phyloP scores from a whole-genome alignment of 2,797 vertebrate species.

The Lagocephalus sceleratus region DNA sequence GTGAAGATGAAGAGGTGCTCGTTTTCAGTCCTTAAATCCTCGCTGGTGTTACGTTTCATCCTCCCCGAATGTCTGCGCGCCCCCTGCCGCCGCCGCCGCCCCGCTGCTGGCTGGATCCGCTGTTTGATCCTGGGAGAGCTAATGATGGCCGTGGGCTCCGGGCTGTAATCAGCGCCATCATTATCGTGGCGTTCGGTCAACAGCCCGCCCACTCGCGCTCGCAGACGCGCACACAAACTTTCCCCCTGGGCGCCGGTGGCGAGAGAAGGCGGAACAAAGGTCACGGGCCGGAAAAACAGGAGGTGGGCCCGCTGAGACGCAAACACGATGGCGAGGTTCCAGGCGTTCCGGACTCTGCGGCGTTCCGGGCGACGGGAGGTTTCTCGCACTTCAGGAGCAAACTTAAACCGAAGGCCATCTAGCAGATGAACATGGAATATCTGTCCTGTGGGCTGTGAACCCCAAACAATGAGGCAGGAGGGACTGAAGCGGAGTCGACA shows the following conservation, averaged over 20 bases:
- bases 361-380: neutral
- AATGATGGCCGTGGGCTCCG: conserved; percentile 51
- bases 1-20: neutral
- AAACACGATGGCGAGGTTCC: too few species aligned
- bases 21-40: conserved; percentile 1
- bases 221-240: conserved; percentile 12
- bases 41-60: too few species aligned
- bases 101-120: conserved; percentile 32
- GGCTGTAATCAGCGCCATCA: conserved; percentile 65
- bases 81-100: conserved; percentile 6
- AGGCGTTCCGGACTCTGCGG: neutral
- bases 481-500: too few species aligned
- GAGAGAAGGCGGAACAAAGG: neutral
- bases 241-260: conserved; percentile 20
- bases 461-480: too few species aligned
- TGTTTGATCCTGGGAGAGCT: conserved; percentile 49
- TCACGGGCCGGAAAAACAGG: neutral
- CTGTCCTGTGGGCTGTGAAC: too few species aligned
- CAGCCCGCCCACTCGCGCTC: conserved; percentile 18
- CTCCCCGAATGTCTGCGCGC: too few species aligned
- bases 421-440: neutral
- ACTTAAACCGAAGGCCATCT: neutral
- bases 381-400: neutral
- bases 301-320: conserved; percentile 9
- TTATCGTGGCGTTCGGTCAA: conserved; percentile 55